phyloP scores from a whole-genome alignment of 2,113 vertebrate species.

The Alexandromys fortis region DNA sequence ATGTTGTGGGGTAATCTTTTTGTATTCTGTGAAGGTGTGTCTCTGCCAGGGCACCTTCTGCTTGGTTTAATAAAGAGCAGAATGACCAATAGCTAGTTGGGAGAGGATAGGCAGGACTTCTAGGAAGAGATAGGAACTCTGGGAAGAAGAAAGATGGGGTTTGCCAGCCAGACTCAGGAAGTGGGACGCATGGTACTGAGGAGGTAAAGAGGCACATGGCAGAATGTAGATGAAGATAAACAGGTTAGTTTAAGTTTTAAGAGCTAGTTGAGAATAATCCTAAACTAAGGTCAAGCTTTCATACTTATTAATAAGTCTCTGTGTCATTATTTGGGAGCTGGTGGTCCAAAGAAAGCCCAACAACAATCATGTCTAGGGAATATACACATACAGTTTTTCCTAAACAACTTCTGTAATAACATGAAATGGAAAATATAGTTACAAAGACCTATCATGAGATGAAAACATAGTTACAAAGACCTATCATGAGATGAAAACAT shows the following conservation, averaged over 20 bases:
- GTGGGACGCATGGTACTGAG: neutral
- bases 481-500: neutral
- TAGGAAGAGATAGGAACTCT: neutral
- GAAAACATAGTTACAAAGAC: too few species aligned
- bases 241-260: neutral
- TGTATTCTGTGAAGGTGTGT: neutral
- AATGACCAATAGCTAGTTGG: neutral
- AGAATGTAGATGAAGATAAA: neutral
- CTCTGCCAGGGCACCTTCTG: neutral
- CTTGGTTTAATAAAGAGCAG: neutral
- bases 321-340: neutral
- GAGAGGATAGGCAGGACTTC: neutral
- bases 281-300: neutral
- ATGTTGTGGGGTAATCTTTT: neutral
- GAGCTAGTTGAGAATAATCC: neutral
- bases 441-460: neutral
- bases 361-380: neutral
- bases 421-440: conserved; percentile 11
- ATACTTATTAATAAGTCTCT: neutral
- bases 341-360: neutral
- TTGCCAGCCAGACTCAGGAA: neutral
- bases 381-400: neutral
- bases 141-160: neutral
- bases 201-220: neutral
- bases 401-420: neutral